Evolutionary conservation across 2,113 vertebrate species (phyloP), one percentile per base, ranked within the genome.

Genomic region (Triplophysa tibetana): DNA sequence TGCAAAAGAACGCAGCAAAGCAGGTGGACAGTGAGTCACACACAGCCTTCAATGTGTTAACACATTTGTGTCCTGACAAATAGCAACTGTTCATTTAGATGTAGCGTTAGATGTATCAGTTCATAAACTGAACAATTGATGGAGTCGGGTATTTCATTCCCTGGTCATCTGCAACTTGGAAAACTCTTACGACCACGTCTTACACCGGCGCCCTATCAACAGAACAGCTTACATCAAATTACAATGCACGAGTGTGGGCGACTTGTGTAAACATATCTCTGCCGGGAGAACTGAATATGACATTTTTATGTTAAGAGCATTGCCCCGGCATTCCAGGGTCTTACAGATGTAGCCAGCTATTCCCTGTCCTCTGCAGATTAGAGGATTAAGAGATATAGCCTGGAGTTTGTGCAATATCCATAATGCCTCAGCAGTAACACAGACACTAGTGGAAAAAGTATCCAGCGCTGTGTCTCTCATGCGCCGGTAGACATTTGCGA

Each of bases 361-460:
- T 85, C 84, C 70, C 79, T 43, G 74, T 58, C 76, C 75, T 63
- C 72, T 43, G n/a, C 83, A 86, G 84, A 86, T 88, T 85, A 86
- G 63, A 68, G 87, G 86, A 88, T 87, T 87, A 85, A 83, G 54
- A 76, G 84, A 72, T 84, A 68, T 84, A 66, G 74, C 73, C 73
- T 75, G 8, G 73, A 73, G 77, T 81, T 84, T 75, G 80, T 82
- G 81, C 72, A 82, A 79, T 83, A 84, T 78, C 81, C 79, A 82
- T 75, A 84, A 85, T 68, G 82, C 85, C 81, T 60, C 65, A 50
- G 45, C 56, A 19, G 43, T 58, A 74, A 23, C 66, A 64, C 72
- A 75, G 63, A 72, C 63, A 62, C 62, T 26, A n/a, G 73, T 63
- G 17, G 62, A 58, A 80, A 67, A n/a, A 4, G 24, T 63, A 74